Evolutionary conservation across 2,113 vertebrate species (phyloP).

Genomic region (Origma solitaria): DNA sequence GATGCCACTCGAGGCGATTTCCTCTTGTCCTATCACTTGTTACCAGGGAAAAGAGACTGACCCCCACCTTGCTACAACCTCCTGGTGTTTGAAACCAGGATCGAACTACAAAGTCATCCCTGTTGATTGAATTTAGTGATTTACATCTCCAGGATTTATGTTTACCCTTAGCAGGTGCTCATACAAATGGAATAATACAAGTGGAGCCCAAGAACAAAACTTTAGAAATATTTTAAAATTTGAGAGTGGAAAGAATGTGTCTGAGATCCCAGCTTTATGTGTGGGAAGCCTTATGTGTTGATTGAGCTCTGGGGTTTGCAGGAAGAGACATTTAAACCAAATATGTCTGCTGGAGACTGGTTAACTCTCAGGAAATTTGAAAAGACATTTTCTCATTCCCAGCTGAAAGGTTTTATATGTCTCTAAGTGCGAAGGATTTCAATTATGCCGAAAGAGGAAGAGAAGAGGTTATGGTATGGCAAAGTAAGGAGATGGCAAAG

Average conservation of each 20-base stretch:
- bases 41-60: background rate
- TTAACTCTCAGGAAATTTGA: background rate
- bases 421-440: background rate
- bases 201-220: background rate
- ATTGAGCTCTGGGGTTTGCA: background rate
- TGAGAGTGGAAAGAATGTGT: background rate
- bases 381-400: background rate
- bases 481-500: background rate
- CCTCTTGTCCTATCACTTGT: background rate
- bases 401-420: background rate
- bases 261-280: background rate
- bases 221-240: background rate
- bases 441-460: background rate
- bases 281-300: background rate
- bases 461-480: background rate
- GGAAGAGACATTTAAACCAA: background rate
- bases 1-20: background rate
- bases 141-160: background rate
- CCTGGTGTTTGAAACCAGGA: background rate
- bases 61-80: background rate
- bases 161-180: background rate
- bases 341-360: background rate
- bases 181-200: background rate
- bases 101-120: background rate
- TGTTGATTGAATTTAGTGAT: background rate